phyloP scores from a whole-genome alignment of 2,113 vertebrate genomes.

The Ptilorrhoa leucosticta region DNA sequence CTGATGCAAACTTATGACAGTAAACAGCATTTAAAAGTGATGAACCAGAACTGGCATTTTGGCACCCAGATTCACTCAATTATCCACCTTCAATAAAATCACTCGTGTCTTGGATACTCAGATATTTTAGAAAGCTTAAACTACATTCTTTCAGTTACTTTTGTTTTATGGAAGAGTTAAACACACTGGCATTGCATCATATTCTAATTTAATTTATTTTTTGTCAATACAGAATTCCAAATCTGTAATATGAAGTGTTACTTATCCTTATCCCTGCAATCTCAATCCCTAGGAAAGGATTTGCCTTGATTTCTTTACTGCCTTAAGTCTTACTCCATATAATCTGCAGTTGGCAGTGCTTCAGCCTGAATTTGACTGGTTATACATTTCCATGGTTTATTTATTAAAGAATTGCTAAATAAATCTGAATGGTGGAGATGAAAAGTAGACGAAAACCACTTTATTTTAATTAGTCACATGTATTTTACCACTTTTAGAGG shows the following conservation, averaged over 20 bases:
- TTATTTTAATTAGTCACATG: conserved; percentile 10
- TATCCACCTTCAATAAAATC: neutral
- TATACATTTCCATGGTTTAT: neutral
- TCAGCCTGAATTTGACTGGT: neutral
- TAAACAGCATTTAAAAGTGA: neutral
- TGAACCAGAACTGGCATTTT: neutral
- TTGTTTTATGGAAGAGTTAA: neutral
- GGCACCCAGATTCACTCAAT: neutral
- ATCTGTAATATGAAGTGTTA: neutral
- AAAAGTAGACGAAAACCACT: neutral
- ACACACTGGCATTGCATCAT: neutral
- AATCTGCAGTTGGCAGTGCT: conserved; percentile 8
- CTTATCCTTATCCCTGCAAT: neutral
- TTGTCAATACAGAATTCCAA: neutral
- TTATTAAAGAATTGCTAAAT: neutral
- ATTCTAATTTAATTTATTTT: neutral
- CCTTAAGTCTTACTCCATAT: neutral
- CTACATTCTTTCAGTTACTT: neutral
- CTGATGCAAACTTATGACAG: neutral
- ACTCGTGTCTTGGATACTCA: neutral
- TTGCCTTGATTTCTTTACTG: neutral
- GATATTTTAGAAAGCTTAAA: neutral
- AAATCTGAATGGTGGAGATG: neutral
- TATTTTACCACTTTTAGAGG: neutral
- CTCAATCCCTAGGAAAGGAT: neutral